Percentiles rank a stretch among this genome's conserved stretches.
Conservation (phyloP, 1,140 invertebrate genomes). For the Diuraphis noxia region DNA sequence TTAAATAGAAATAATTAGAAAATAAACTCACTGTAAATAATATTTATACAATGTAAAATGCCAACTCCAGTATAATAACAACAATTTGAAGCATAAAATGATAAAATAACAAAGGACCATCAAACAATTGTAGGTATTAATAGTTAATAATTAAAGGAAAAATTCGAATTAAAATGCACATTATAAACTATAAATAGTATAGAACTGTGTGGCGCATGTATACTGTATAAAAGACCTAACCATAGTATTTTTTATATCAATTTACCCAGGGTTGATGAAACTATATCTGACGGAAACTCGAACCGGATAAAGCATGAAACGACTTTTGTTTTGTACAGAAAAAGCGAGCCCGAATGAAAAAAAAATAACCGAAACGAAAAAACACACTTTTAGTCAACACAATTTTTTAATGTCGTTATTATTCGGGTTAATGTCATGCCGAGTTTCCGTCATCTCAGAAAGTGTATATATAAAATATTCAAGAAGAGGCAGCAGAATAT, state of each 20-base stretch:
- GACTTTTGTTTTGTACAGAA: conserved; percentile 28
- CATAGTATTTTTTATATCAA: conserved; percentile 25
- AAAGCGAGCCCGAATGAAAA: conserved; percentile 19
- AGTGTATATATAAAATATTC: conserved; percentile 21
- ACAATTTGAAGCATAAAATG: background rate
- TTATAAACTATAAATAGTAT: background rate
- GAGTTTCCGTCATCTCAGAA: conserved; percentile 44
- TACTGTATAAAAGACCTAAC: background rate
- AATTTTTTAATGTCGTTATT: conserved; percentile 48
- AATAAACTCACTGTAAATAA: background rate
- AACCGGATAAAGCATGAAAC: conserved; percentile 19
- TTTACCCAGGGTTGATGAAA: background rate
- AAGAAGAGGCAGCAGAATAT: conserved; percentile 31
- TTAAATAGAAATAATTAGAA: background rate
- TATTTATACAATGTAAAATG: background rate
- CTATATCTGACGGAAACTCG: conserved; percentile 1
- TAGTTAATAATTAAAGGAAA: no score
- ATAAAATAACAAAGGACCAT: background rate
- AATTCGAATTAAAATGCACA: background rate
- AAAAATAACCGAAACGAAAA: conserved; percentile 3
- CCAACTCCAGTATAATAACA: background rate
- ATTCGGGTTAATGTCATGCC: conserved; percentile 36
- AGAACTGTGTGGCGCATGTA: background rate
- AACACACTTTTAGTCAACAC: conserved; percentile 16
- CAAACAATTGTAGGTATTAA: background rate